phyloP scores from a whole-genome alignment of 2,888 invertebrate species.

The Rhagium mordax region DNA sequence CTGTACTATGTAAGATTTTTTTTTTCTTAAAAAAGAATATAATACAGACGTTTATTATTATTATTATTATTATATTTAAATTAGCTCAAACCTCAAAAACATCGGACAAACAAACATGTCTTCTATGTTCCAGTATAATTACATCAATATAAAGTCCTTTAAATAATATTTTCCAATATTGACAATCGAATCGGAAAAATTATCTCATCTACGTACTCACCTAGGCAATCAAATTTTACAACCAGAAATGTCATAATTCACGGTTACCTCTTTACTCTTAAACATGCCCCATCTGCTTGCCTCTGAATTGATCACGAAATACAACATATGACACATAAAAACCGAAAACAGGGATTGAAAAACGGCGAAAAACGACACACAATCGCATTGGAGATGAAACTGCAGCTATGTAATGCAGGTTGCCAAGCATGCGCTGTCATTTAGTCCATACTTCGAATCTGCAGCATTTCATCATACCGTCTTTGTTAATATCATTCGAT shows the following conservation, averaged over 20 bases:
- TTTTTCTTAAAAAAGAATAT: no score
- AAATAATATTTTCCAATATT: not conserved
- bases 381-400: slow-evolving; percentile 53
- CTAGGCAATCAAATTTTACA: not conserved
- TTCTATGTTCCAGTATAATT: not conserved
- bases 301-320: not conserved
- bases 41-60: no score
- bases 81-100: no score
- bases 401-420: slow-evolving; percentile 48
- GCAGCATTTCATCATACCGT: slow-evolving; percentile 6
- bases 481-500: slow-evolving; percentile 7
- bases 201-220: not conserved
- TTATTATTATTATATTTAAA: no score
- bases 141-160: not conserved
- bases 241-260: not conserved
- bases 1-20: no score
- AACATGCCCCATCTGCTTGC: slow-evolving; percentile 4
- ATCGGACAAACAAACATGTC: no score
- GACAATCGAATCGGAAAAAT: not conserved
- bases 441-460: slow-evolving; percentile 12
- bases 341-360: not conserved
- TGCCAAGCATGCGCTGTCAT: slow-evolving; percentile 22
- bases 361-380: slow-evolving; percentile 25
- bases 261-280: not conserved
- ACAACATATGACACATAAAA: not conserved